Conservation (phyloP, 53 echinoderm and acorn worm species). For the Stichopus horrens region DNA sequence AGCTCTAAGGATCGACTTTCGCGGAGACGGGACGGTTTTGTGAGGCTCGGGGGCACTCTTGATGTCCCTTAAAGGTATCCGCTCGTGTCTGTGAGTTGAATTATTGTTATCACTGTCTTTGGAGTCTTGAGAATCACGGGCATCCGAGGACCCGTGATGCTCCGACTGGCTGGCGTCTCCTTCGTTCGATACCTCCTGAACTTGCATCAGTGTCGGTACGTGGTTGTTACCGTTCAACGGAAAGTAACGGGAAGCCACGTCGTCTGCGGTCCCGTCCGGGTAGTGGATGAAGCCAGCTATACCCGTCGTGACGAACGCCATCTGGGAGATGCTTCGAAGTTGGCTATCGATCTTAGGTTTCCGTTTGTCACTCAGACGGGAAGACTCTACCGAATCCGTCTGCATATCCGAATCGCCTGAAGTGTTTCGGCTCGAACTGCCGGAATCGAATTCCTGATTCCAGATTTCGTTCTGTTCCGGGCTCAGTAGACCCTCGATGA, state of each 20-base stretch:
- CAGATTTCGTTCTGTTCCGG: slow-evolving; percentile 57
- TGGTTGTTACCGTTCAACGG: slow-evolving; percentile 37
- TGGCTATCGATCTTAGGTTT: slow-evolving; percentile 76
- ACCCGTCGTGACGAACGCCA: slow-evolving; percentile 79
- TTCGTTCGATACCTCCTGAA: slow-evolving; percentile 43
- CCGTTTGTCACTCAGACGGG: slow-evolving; percentile 50
- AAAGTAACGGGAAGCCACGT: slow-evolving; percentile 33
- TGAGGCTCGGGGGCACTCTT: slow-evolving; percentile 36
- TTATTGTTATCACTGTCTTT: slow-evolving; percentile 25
- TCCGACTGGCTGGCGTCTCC: slow-evolving; percentile 31
- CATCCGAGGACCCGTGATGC: slow-evolving; percentile 3
- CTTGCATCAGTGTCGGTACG: slow-evolving; percentile 43
- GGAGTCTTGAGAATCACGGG: slow-evolving; percentile 29
- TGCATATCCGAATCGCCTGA: slow-evolving; percentile 72
- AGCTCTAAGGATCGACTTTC: slow-evolving; percentile 60
- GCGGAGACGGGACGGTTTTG: background rate
- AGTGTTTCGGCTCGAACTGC: slow-evolving; percentile 77
- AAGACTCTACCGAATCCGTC: slow-evolving; percentile 59
- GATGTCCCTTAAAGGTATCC: slow-evolving; percentile 36
- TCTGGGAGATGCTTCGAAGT: slow-evolving; percentile 77
- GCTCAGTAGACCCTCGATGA: slow-evolving; percentile 14
- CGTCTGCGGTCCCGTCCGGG: slow-evolving; percentile 49
- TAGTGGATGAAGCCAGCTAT: slow-evolving; percentile 73
- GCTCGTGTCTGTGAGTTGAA: slow-evolving; percentile 21
- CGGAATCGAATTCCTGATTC: slow-evolving; percentile 76